phyloP scores from a whole-genome alignment of 2,113 vertebrate genomes.

The Jaculus jaculus region DNA sequence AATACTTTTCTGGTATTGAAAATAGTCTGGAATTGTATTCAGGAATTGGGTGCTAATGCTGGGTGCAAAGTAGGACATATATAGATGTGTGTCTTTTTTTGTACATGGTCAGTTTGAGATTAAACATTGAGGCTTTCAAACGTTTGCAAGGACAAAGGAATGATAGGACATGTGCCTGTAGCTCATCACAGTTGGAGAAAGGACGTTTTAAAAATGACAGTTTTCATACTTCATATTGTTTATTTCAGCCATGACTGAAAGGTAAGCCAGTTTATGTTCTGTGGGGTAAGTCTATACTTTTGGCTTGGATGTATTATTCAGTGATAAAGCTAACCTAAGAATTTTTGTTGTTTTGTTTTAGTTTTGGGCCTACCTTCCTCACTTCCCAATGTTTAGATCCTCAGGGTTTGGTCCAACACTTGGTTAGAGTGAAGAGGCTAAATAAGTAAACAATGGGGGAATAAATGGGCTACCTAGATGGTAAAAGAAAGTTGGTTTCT shows the following conservation, averaged over 20 bases:
- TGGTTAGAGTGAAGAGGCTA: background rate
- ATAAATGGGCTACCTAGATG: background rate
- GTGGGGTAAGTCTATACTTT: background rate
- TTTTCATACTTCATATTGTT: background rate
- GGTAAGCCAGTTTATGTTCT: background rate
- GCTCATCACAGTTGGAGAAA: background rate
- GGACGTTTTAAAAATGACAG: background rate
- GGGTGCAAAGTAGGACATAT: background rate
- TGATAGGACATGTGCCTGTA: slow-evolving; percentile 22
- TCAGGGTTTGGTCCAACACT: background rate
- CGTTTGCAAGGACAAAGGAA: background rate
- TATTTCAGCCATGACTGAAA: background rate
- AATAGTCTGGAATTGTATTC: slow-evolving; percentile 6
- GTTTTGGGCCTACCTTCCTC: background rate
- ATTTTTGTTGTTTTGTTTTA: background rate
- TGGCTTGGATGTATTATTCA: background rate
- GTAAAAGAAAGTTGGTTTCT: background rate
- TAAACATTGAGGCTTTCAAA: background rate
- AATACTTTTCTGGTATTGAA: background rate
- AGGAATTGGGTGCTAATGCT: background rate
- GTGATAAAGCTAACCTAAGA: background rate
- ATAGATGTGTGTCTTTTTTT: background rate
- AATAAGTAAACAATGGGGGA: background rate
- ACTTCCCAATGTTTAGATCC: background rate
- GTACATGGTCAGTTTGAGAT: background rate